Evolutionary conservation across 2,888 invertebrate species (phyloP).

Genomic region (Serrognathus titanus): DNA sequence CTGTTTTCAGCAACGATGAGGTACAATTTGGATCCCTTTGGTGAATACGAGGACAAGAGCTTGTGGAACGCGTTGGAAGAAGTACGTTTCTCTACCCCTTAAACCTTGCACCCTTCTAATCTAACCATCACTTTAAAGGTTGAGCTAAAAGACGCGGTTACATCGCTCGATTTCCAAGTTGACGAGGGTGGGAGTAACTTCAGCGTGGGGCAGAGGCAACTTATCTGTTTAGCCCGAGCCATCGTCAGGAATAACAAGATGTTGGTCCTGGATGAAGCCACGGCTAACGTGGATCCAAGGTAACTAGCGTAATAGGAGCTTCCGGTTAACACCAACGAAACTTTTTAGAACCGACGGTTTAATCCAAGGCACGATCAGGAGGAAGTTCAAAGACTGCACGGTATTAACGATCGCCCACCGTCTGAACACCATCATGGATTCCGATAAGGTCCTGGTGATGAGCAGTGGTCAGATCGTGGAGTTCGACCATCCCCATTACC

Average conservation of each 20-base stretch:
- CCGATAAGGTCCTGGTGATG: conserved; percentile 76
- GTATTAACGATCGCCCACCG: conserved; percentile 81
- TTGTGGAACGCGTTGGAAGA: conserved; percentile 74
- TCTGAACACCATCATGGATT: conserved; percentile 80
- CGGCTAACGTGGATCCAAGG: conserved; percentile 86
- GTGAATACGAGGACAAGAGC: conserved; percentile 64
- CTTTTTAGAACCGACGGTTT: conserved; percentile 61
- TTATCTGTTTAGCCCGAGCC: conserved; percentile 82
- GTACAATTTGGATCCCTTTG: conserved; percentile 80
- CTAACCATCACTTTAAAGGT: conserved; percentile 50
- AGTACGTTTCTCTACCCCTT: conserved; percentile 35
- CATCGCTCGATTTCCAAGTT: conserved; percentile 62
- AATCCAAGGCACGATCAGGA: conserved; percentile 74
- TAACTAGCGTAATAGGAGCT: conserved; percentile 63
- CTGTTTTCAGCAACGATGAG: conserved; percentile 76
- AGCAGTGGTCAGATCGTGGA: conserved; percentile 74
- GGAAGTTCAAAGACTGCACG: conserved; percentile 71
- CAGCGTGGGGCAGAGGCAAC: conserved; percentile 83
- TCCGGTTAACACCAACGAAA: conserved; percentile 51
- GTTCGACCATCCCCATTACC: conserved; percentile 70
- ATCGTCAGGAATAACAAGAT: conserved; percentile 75
- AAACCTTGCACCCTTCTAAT: not conserved
- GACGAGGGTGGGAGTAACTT: conserved; percentile 80
- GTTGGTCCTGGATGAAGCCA: conserved; percentile 85
- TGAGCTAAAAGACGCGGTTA: conserved; percentile 67